Percentiles rank a stretch among this genome's conserved stretches.
Conservation (phyloP, 2,888 invertebrate species). For the Lepeophtheirus nordmannii region DNA sequence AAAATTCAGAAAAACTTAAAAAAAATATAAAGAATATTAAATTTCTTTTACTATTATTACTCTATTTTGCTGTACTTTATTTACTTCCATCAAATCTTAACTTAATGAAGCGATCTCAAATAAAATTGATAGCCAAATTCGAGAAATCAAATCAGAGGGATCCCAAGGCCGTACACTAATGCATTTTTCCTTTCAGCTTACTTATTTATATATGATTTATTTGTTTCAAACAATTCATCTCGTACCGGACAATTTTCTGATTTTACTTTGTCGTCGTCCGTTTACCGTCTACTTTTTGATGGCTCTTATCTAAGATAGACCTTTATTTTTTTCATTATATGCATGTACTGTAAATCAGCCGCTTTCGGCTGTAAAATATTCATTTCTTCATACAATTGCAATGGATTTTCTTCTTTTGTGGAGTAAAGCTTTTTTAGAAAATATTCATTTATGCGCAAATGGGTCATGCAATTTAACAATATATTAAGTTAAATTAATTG, state of each 20-base stretch:
- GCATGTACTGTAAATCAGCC: no score
- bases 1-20: background rate
- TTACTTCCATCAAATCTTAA: no score
- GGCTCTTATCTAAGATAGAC: no score
- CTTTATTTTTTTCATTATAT: no score
- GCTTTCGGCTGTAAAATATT: no score
- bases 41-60: background rate
- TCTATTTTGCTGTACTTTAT: background rate
- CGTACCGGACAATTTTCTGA: background rate
- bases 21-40: background rate
- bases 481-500: background rate
- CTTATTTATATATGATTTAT: background rate
- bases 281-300: no score
- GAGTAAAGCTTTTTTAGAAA: no score
- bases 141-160: background rate
- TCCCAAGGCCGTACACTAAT: background rate
- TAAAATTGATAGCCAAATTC: background rate
- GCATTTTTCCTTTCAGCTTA: background rate
- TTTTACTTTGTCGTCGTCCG: no score
- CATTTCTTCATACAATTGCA: no score
- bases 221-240: constrained; percentile 1
- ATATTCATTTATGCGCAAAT: no score
- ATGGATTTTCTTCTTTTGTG: no score
- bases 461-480: no score
- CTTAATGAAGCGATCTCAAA: background rate